Base-by-base conservation (phyloP, 2,888 invertebrate species). In the Drosophila mettleri region DNA sequence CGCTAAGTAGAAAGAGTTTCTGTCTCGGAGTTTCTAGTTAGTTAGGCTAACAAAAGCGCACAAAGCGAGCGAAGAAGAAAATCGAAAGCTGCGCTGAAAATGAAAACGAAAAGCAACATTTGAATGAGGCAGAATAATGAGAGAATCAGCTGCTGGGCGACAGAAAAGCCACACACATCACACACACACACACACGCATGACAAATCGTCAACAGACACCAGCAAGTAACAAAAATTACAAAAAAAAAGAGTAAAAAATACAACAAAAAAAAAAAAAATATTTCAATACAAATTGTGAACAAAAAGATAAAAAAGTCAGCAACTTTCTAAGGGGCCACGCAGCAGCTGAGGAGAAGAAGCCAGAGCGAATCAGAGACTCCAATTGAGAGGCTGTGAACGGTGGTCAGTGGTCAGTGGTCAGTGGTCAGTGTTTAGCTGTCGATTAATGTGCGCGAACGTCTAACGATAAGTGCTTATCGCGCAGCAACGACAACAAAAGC, bases 1-100 rank as follows among this genome's bases (percentile, higher is more conserved):
- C 20, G 16, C 36, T 16, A 34, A 45, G 27, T 59, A 31, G 46
- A 1, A 2, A 48, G 46, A 20, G 18, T 48, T 43, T 18, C 3
- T 34, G 43, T 8, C 36, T 52, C 29, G 10, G 22, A 18, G 9
- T 41, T 24, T 58, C 12, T 22, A 55, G 54, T 60, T 33, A 45
- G 70, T 20, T 16, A 38, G 41, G 48, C 38, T 16, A 16, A 49
- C 33, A 48, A 55, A 68, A 51, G 54, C 22, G 16, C 29, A 46
- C 33, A 60, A 67, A 74, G 66, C 69, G 61, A 65, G n/a, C n/a
- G n/a, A 57, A 67, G 33, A 49, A 64, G 29, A 74, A 84, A 83
- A 84, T 72, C 54, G 74, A 83, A 83, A 85, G 66, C 72, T 60
- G 38, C 24, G 22, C 55, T 53, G 31, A 52, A 69, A 65, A 54